Conservation (phyloP, 2,113 vertebrate species). For the Balaeniceps rex region DNA sequence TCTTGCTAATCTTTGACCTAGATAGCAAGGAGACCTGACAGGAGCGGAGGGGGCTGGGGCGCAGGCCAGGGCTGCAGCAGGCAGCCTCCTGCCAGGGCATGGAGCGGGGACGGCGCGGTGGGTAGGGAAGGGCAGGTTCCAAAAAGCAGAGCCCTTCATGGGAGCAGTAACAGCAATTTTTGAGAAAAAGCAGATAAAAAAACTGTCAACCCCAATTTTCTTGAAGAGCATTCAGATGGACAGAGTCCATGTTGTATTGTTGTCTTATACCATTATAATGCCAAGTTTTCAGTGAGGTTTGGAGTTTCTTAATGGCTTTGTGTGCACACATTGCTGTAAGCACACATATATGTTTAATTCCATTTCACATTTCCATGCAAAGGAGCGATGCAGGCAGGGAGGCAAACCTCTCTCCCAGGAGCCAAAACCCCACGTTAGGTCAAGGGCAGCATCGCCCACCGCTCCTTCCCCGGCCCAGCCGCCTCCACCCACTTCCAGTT, state of each 20-base stretch:
- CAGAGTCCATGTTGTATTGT: background rate
- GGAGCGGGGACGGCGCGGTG: rapidly evolving
- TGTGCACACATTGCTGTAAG: background rate
- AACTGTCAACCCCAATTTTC: background rate
- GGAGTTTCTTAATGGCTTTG: background rate
- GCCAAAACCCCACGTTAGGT: background rate
- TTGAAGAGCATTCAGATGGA: background rate
- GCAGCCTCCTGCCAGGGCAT: background rate
- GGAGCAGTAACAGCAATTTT: background rate
- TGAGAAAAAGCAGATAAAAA: background rate
- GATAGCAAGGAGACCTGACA: background rate
- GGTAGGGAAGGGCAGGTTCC: background rate
- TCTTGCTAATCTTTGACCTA: slow-evolving; percentile 52
- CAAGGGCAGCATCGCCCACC: background rate
- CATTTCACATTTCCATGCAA: background rate
- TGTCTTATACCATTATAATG: background rate
- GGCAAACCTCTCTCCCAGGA: background rate
- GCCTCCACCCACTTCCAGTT: background rate
- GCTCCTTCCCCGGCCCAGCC: background rate
- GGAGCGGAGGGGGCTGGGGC: background rate
- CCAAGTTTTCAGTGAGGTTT: slow-evolving; percentile 5
- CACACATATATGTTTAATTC: background rate
- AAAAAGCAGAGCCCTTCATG: background rate
- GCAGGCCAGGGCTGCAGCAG: background rate
- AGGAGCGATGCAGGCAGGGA: background rate